phyloP scores from a whole-genome alignment of 2,113 vertebrate genomes.

The Oenanthe melanoleuca region DNA sequence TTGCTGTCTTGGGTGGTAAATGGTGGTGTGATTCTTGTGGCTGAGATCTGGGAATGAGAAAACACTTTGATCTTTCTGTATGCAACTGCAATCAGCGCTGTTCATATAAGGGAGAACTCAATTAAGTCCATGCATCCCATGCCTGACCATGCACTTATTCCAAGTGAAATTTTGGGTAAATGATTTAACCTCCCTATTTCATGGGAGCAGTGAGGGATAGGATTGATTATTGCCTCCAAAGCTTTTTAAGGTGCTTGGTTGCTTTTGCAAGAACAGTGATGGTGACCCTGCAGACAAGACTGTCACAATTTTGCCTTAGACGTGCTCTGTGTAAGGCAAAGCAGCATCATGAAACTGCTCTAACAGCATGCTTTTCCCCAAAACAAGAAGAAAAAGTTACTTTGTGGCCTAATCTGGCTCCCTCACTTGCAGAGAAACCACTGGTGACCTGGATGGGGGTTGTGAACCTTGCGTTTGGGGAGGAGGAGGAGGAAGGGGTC shows the following conservation, averaged over 20 bases:
- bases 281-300: background rate
- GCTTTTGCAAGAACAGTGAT: background rate
- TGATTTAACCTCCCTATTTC: background rate
- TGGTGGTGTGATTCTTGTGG: background rate
- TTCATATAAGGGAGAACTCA: background rate
- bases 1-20: background rate
- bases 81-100: background rate
- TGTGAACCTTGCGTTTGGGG: background rate
- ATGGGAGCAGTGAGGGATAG: background rate
- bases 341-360: rapidly evolving
- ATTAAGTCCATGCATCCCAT: background rate
- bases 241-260: background rate
- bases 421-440: background rate
- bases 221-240: background rate
- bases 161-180: background rate
- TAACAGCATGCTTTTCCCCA: background rate
- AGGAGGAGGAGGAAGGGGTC: background rate
- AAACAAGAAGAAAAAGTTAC: background rate
- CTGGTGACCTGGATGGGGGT: background rate
- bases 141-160: background rate
- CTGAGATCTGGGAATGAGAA: background rate
- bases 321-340: background rate
- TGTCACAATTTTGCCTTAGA: background rate
- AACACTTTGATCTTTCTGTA: constrained; percentile 3
- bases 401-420: background rate